Percentiles rank a stretch among this genome's conserved stretches.
These are phyloP conservation scores for Mythimna lalbum DNA, from an alignment of 2,888 invertebrate genomes.

Conservation along the genomic window DNA sequence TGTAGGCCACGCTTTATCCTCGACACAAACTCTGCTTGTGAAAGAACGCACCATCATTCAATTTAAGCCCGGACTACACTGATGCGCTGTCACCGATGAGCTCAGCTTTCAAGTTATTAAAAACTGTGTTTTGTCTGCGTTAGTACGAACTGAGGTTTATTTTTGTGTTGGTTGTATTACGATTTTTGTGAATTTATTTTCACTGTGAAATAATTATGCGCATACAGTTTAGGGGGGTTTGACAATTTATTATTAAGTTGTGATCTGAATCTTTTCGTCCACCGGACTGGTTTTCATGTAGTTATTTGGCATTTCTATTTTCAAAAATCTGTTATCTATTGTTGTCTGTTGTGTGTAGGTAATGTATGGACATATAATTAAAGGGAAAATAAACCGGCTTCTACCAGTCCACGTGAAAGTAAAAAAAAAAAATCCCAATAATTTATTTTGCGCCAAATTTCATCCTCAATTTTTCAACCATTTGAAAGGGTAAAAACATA, in stretches of 20 bases:
- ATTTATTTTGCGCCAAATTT: too few species aligned
- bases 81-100: slow-evolving; percentile 28
- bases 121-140: slow-evolving; percentile 13
- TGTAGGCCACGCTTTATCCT: slow-evolving; percentile 8
- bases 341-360: too few species aligned
- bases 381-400: too few species aligned
- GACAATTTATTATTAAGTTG: background rate
- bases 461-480: too few species aligned
- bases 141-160: slow-evolving; percentile 6
- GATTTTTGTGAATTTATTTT: background rate
- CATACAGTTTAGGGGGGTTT: background rate
- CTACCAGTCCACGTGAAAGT: too few species aligned
- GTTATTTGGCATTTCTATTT: too few species aligned
- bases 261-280: background rate
- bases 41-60: slow-evolving; percentile 51
- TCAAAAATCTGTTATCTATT: too few species aligned
- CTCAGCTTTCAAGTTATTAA: slow-evolving; percentile 48
- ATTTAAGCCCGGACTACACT: slow-evolving; percentile 35
- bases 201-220: background rate
- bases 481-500: too few species aligned
- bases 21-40: slow-evolving; percentile 37
- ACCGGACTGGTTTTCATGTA: too few species aligned
- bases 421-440: too few species aligned
- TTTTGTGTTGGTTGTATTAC: slow-evolving; percentile 11
- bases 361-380: too few species aligned